Evolutionary conservation across 2,888 invertebrate species (phyloP).

Genomic region (Agrochola lota): DNA sequence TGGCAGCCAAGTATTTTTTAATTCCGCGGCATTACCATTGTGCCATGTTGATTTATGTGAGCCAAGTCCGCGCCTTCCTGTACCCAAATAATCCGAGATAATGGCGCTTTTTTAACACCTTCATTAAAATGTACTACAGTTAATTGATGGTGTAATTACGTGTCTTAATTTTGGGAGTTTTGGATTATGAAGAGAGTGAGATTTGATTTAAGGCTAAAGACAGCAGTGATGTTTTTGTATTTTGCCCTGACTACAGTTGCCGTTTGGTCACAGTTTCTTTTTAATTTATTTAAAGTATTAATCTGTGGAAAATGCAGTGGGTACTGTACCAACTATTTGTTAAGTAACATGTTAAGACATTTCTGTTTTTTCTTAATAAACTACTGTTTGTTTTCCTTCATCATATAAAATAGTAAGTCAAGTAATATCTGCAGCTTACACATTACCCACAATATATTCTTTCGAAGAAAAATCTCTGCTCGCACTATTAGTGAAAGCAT

Average conservation of each 20-base stretch:
- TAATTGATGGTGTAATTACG: constrained; percentile 78
- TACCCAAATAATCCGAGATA: constrained; percentile 85
- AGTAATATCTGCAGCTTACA: background rate
- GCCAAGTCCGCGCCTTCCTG: constrained; percentile 66
- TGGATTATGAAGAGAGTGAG: constrained; percentile 4
- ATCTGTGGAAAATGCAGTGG: no score
- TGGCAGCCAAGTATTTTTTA: constrained; percentile 86
- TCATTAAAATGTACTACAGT: constrained; percentile 84
- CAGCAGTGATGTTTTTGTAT: background rate
- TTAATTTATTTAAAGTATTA: background rate
- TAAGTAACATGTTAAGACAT: no score
- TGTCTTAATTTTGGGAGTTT: constrained; percentile 44
- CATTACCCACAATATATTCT: background rate
- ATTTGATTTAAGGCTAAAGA: background rate
- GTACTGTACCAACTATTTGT: no score
- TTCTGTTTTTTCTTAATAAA: background rate
- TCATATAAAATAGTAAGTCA: no score
- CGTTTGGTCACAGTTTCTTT: background rate
- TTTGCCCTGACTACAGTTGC: background rate
- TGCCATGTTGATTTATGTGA: constrained; percentile 86
- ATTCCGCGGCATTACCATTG: constrained; percentile 88
- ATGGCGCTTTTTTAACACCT: constrained; percentile 86
- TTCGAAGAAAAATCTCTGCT: background rate
- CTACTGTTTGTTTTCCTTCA: background rate
- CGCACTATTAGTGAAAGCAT: background rate